phyloP scores from a whole-genome alignment of 2,888 invertebrate species.

The Aromia moschata region DNA sequence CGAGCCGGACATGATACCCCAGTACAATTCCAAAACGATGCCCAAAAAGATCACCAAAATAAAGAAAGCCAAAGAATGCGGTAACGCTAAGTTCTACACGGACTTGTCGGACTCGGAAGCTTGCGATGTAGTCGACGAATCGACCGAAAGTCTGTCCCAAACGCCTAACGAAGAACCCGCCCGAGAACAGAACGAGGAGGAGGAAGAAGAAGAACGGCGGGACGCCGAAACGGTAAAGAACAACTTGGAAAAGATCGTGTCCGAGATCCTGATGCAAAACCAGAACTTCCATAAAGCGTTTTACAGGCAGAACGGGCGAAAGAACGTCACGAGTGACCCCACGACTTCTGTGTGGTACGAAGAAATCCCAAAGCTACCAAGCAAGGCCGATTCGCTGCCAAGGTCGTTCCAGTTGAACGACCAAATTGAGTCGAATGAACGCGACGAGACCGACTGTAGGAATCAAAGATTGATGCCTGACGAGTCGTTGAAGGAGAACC shows the following conservation, averaged over 20 bases:
- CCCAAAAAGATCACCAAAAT: conserved; percentile 77
- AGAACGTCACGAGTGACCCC: conserved; percentile 60
- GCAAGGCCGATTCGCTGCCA: conserved; percentile 81
- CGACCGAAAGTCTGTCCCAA: conserved; percentile 67
- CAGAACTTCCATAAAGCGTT: conserved; percentile 80
- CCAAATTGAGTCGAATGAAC: conserved; percentile 64
- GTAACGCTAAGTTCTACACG: conserved; percentile 72
- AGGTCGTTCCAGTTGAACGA: conserved; percentile 77
- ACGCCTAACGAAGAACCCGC: conserved; percentile 33
- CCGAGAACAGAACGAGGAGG: conserved; percentile 56
- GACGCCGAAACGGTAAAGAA: conserved; percentile 65
- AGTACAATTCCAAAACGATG: conserved; percentile 73
- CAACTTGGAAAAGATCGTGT: conserved; percentile 80
- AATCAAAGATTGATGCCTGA: conserved; percentile 43
- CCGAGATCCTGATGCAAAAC: conserved; percentile 83
- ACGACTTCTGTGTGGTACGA: conserved; percentile 72
- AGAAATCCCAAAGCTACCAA: conserved; percentile 69
- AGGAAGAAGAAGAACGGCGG: conserved; percentile 55
- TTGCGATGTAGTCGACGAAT: conserved; percentile 63
- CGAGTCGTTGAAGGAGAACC: conserved; percentile 50
- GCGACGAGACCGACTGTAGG: conserved; percentile 62
- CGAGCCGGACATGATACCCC: conserved; percentile 70
- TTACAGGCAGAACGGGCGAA: conserved; percentile 58
- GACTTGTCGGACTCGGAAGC: conserved; percentile 72
- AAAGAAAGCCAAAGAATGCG: conserved; percentile 73